These are phyloP conservation scores for Pasiphila rectangulata DNA, from an alignment of 2,888 invertebrate species.

Conservation along the genomic window DNA sequence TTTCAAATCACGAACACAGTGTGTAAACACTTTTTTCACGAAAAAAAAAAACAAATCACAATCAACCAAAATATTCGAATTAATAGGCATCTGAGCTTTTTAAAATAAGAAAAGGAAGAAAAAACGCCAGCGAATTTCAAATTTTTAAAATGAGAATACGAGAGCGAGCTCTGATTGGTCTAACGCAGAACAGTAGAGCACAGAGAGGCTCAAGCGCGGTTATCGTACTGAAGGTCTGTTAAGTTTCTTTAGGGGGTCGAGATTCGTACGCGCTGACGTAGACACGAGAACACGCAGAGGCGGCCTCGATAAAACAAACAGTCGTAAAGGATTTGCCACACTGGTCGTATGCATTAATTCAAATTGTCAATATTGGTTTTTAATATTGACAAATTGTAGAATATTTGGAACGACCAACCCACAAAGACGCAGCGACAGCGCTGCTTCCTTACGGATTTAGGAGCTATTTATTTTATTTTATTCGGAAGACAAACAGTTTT, in stretches of 20 bases:
- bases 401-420: background rate
- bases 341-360: background rate
- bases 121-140: constrained; percentile 2
- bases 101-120: background rate
- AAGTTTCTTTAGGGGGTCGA: constrained; percentile 64
- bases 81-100: constrained; percentile 2
- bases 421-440: too few species aligned
- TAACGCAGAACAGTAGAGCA: constrained; percentile 57
- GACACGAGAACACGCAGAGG: constrained; percentile 61
- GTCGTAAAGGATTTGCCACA: constrained; percentile 14
- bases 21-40: background rate
- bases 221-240: constrained; percentile 65
- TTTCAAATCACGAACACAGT: background rate
- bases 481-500: too few species aligned
- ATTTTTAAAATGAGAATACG: constrained; percentile 28
- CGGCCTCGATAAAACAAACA: constrained; percentile 41
- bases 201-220: constrained; percentile 66
- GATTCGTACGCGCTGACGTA: constrained; percentile 72
- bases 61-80: background rate
- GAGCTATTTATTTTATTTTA: too few species aligned
- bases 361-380: background rate
- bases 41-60: background rate
- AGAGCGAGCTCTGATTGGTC: constrained; percentile 41
- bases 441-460: too few species aligned
- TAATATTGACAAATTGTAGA: background rate